Percentiles rank a stretch among this genome's conserved stretches.
Evolutionary conservation across 2,888 invertebrate genomes (phyloP).

Genomic region (Drosophila monieri): DNA sequence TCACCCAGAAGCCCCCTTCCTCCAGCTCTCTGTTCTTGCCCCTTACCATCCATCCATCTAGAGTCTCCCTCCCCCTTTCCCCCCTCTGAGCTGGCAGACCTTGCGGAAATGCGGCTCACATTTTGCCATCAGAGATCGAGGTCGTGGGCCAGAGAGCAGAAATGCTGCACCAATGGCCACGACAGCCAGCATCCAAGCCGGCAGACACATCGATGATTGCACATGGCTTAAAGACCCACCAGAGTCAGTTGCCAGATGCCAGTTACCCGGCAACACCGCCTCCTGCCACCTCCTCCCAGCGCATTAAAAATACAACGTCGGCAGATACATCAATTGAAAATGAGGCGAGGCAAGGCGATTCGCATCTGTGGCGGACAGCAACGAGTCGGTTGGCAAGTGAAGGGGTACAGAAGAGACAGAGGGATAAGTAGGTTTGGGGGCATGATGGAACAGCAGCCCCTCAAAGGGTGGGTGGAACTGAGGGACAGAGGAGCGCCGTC

Average conservation of each 20-base stretch:
- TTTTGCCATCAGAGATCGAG: slow-evolving; percentile 53
- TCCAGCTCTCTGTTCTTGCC: background rate
- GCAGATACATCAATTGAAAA: slow-evolving; percentile 68
- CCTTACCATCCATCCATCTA: slow-evolving; percentile 2
- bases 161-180: slow-evolving; percentile 32
- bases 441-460: background rate
- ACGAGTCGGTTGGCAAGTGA: slow-evolving; percentile 14
- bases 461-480: background rate
- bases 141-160: slow-evolving; percentile 14
- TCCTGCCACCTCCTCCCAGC: background rate
- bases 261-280: background rate
- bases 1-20: background rate
- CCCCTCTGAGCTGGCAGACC: slow-evolving; percentile 23
- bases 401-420: background rate
- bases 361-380: slow-evolving; percentile 50
- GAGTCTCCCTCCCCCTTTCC: background rate
- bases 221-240: slow-evolving; percentile 58
- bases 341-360: slow-evolving; percentile 39
- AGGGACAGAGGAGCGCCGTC: slow-evolving; percentile 8
- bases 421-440: slow-evolving; percentile 1
- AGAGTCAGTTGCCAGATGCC: slow-evolving; percentile 35
- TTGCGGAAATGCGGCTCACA: slow-evolving; percentile 54
- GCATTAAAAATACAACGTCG: slow-evolving; percentile 50
- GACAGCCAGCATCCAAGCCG: slow-evolving; percentile 34
- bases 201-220: slow-evolving; percentile 69